phyloP scores from a whole-genome alignment of 2,113 vertebrate genomes.

The Okapia johnstoni region DNA sequence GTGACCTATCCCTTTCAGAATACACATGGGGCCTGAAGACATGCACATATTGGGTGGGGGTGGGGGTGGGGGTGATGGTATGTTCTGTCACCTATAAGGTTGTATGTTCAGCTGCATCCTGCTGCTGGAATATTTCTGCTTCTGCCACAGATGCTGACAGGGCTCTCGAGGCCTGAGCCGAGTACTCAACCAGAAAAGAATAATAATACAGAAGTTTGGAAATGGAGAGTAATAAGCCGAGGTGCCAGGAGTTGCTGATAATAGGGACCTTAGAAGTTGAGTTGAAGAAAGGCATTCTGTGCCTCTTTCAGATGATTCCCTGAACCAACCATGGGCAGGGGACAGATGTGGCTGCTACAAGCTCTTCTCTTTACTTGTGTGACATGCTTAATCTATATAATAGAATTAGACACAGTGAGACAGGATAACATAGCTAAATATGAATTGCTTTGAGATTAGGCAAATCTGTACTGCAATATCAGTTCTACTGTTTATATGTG shows the following conservation, averaged over 20 bases:
- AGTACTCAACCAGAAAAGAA: background rate
- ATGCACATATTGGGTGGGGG: fast-evolving
- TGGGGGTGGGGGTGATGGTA: fast-evolving
- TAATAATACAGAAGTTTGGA: background rate
- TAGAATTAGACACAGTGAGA: background rate
- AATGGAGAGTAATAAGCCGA: background rate
- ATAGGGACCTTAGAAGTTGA: background rate
- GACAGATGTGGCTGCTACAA: background rate
- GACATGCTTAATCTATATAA: background rate
- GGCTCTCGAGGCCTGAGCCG: background rate
- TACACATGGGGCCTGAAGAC: background rate
- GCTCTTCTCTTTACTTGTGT: background rate
- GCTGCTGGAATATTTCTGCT: background rate
- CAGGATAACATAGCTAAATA: background rate
- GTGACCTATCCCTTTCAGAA: background rate
- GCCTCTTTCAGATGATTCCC: background rate
- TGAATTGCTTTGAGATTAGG: background rate
- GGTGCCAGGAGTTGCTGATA: background rate
- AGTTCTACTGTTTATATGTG: background rate
- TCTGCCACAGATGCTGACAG: background rate
- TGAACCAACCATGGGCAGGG: background rate
- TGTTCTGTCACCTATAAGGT: background rate
- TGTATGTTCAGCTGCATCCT: background rate
- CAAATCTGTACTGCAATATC: background rate
- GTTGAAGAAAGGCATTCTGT: background rate